Percentiles rank a stretch among this genome's conserved stretches.
phyloP scores from a whole-genome alignment of 2,113 vertebrate genomes.

The Hippotragus niger region DNA sequence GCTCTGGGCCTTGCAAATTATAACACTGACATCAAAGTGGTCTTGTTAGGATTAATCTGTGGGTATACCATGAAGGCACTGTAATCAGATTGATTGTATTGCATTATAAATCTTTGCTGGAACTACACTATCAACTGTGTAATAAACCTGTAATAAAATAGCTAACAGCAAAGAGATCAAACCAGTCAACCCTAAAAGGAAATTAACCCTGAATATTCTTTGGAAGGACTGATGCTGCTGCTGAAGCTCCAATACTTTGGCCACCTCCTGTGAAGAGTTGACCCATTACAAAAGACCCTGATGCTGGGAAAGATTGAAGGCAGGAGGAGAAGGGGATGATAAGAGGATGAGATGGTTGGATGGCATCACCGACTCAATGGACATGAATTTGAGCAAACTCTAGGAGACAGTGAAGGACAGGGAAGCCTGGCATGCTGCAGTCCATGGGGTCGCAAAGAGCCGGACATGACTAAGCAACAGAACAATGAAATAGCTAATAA shows the following conservation, averaged over 20 bases:
- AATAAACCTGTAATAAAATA: background rate
- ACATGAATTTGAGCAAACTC: background rate
- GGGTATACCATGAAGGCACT: background rate
- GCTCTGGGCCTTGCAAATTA: background rate
- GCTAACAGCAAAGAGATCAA: background rate
- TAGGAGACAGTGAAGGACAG: background rate
- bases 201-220: background rate
- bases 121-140: background rate
- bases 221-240: background rate
- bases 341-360: background rate
- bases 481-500: background rate
- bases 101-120: background rate
- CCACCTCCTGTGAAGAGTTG: background rate
- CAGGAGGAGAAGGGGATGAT: background rate
- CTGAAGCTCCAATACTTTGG: background rate
- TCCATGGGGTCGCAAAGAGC: background rate
- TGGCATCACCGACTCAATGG: background rate
- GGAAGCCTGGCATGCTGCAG: background rate
- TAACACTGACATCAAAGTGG: background rate
- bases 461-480: background rate
- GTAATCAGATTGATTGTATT: background rate
- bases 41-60: background rate
- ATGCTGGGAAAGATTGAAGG: background rate
- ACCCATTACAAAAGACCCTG: background rate
- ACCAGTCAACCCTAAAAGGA: background rate